Base-by-base conservation (phyloP, 53 echinoderm and acorn worm genomes). In the Patiria pectinifera region DNA sequence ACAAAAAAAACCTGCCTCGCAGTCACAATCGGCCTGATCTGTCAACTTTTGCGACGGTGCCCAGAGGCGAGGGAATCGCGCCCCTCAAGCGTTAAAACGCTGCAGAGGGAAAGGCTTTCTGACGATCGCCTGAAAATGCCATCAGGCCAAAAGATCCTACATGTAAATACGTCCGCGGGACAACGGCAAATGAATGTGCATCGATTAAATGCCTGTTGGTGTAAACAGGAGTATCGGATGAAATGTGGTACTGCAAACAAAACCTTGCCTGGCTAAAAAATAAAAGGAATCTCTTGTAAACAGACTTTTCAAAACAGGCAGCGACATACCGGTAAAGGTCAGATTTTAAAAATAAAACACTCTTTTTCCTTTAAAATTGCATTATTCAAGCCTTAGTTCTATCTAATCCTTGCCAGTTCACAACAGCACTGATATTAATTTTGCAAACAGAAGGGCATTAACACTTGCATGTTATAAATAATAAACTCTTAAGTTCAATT, bases 91-190 rank as follows among this genome's bases (percentile, higher is more conserved):
- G 45, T 49, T 21, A 75, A 53, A 66, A 66, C 3, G 19, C 0
- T 16, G 10, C 8, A 60, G 12, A 75, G 21, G 86, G 71, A 72
- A 72, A 53, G 24, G 12, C 49, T 75, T 48, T 53, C 8, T 53
- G 53, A 48, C 19, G 66, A 86, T 86, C 58, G 45, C 72, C 74
- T 71, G 75, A 76, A 86, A 86, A 86, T 86, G 86, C 49, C 86
- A 86, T 22, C n/a, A 13, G 24, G 46, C 53, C 6, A 53, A 53
- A 53, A 72, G 74, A 75, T 48, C 45, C 72, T 71, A 21, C 74
- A 45, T 47, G 80, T 45, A 45, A 11, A 76, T 66, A 66, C 12
- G 19, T 66, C 66, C 15, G 19, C 66, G 14, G 13, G 12, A 66
- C 19, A 18, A 66, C 66, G 15, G 14, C 53, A 53, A 18, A 66